A percentile compares a stretch with the other conserved stretches of the same genome.
Conservation (phyloP, 2,888 invertebrate species). For the Ophioninae sp. region DNA sequence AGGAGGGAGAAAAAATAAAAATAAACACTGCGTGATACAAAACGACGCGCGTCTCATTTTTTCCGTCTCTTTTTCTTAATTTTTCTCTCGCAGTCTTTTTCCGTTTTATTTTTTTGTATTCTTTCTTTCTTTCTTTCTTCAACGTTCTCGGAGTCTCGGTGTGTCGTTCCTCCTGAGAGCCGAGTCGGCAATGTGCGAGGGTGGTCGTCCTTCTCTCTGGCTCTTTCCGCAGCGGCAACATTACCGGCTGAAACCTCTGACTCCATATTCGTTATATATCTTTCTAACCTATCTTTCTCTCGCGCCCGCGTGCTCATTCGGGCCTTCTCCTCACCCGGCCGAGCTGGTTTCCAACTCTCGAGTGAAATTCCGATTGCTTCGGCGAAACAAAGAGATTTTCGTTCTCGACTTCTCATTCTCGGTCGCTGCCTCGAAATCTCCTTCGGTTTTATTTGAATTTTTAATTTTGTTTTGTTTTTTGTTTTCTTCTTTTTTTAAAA, state of each 20-base stretch:
- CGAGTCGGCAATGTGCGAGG: conserved; percentile 60
- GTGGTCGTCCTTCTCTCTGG: conserved; percentile 59
- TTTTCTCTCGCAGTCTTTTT: conserved; percentile 32
- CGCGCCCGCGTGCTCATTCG: conserved; percentile 10
- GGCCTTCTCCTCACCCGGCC: conserved; percentile 31
- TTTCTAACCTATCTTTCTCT: conserved; percentile 1
- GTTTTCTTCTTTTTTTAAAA: too few relatives aligned
- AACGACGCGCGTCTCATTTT: conserved; percentile 50
- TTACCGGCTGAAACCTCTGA: conserved; percentile 48
- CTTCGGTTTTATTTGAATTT: background rate
- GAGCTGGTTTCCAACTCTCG: conserved; percentile 49
- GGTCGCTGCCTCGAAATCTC: background rate
- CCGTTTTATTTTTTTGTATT: background rate
- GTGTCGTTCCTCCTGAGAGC: conserved; percentile 32
- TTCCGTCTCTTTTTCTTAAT: conserved; percentile 38
- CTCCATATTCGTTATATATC: conserved; percentile 25
- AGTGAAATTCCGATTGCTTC: conserved; percentile 54
- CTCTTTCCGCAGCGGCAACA: conserved; percentile 40
- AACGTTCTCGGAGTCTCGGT: too few relatives aligned
- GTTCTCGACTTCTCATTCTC: conserved; percentile 33
- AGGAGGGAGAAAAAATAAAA: conserved; percentile 23
- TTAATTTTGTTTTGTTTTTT: background rate
- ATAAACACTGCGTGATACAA: conserved; percentile 54
- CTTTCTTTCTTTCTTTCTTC: conserved; percentile 4
- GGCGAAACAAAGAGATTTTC: conserved; percentile 55